Percentiles rank a stretch among this genome's conserved stretches.
Conservation (phyloP, 2,888 invertebrate genomes). For the Dolomedes plantarius region DNA sequence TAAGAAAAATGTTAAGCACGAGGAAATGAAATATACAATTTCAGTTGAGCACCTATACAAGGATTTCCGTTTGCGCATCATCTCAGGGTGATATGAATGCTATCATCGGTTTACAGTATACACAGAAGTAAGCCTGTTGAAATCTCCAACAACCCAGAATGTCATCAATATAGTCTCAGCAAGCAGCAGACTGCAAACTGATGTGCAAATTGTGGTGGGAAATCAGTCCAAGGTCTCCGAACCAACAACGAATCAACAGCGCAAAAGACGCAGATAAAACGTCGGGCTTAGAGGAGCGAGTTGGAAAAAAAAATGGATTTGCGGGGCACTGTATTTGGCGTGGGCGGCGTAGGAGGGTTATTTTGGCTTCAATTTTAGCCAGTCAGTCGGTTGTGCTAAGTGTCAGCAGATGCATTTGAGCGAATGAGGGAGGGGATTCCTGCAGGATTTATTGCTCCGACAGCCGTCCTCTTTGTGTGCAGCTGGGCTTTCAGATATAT, state of each 20-base stretch:
- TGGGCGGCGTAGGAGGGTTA: slow-evolving; percentile 62
- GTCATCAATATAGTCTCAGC: background rate
- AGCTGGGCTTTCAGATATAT: slow-evolving; percentile 66
- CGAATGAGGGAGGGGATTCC: slow-evolving; percentile 27
- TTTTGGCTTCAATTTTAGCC: slow-evolving; percentile 53
- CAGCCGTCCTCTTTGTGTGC: slow-evolving; percentile 53
- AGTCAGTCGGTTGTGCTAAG: slow-evolving; percentile 47
- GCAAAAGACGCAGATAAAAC: background rate
- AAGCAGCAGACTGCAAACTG: background rate
- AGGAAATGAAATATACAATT: too few relatives aligned
- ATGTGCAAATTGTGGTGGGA: background rate
- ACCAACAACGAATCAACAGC: background rate
- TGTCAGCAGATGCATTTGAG: slow-evolving; percentile 58
- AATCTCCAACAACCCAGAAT: background rate
- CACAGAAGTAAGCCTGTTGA: background rate
- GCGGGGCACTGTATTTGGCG: slow-evolving; percentile 23
- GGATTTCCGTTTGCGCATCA: too few relatives aligned
- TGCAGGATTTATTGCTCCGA: slow-evolving; percentile 54
- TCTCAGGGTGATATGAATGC: too few relatives aligned
- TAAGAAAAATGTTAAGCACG: too few relatives aligned
- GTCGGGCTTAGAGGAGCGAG: background rate
- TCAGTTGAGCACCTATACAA: too few relatives aligned
- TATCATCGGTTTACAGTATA: too few relatives aligned
- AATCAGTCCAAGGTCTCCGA: slow-evolving; percentile 41
- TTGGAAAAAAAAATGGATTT: slow-evolving; percentile 21